Evolutionary conservation across 1,140 invertebrate genomes (phyloP).

Genomic region (Musca vetustissima): DNA sequence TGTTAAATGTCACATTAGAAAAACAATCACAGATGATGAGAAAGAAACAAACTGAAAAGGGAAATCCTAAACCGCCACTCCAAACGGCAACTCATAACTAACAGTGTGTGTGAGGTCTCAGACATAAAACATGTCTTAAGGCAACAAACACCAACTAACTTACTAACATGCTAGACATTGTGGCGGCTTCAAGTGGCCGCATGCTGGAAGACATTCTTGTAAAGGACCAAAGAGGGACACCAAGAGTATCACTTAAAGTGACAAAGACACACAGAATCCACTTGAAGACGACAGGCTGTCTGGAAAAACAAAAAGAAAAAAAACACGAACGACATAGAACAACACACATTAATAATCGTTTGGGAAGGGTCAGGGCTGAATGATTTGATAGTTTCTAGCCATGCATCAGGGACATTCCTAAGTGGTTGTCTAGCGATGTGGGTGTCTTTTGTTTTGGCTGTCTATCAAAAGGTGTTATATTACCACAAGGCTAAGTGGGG

Average conservation of each 20-base stretch:
- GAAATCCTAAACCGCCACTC: slow-evolving; percentile 9
- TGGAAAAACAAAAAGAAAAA: slow-evolving; percentile 5
- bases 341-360: slow-evolving; percentile 14
- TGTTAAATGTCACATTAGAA: slow-evolving; percentile 20
- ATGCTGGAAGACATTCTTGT: neutral
- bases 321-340: neutral
- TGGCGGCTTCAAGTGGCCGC: slow-evolving; percentile 44
- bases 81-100: slow-evolving; percentile 31
- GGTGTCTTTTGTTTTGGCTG: neutral
- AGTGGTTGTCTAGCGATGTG: neutral
- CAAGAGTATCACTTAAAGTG: too few species aligned
- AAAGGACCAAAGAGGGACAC: neutral
- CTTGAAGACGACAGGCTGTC: slow-evolving; percentile 22
- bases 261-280: neutral
- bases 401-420: neutral
- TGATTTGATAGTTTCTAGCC: neutral
- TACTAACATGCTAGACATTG: slow-evolving; percentile 33
- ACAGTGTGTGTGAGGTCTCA: slow-evolving; percentile 40
- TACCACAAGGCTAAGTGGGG: neutral
- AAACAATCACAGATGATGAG: neutral
- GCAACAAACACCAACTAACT: slow-evolving; percentile 4
- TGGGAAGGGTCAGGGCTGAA: neutral
- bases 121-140: neutral
- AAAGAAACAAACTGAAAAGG: slow-evolving; percentile 15
- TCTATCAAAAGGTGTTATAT: slow-evolving; percentile 9